Percentiles rank a stretch among this genome's conserved stretches.
Conservation (phyloP, 64 coral and sea anemone genomes). For the Montipora foliosa region DNA sequence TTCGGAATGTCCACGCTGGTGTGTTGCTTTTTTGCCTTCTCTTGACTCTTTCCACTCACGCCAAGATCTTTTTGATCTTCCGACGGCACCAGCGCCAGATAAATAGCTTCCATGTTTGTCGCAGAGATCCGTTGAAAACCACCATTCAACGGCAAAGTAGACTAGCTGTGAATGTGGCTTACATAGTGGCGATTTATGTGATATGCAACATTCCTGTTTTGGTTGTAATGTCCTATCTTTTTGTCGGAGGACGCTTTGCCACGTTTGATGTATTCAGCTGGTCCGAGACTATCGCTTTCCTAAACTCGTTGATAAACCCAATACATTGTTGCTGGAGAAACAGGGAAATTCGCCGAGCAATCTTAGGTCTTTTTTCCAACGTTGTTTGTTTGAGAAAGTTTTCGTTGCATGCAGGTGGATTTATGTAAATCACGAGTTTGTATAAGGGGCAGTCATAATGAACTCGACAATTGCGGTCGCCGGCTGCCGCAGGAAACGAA, state of each 20-base stretch:
- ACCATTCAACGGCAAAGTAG: slow-evolving; percentile 56
- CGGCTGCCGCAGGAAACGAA: not conserved
- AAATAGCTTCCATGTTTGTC: slow-evolving; percentile 51
- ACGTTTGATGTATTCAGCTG: slow-evolving; percentile 77
- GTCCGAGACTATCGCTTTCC: slow-evolving; percentile 81
- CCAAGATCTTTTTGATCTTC: slow-evolving; percentile 70
- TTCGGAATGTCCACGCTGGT: slow-evolving; percentile 54
- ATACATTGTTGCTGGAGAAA: slow-evolving; percentile 84
- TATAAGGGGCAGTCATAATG: not conserved
- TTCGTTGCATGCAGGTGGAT: not conserved
- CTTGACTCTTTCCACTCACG: slow-evolving; percentile 32
- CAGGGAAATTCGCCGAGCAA: slow-evolving; percentile 25
- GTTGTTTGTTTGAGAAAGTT: slow-evolving; percentile 3
- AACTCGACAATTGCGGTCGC: not conserved
- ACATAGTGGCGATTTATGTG: slow-evolving; percentile 76
- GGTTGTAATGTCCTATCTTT: slow-evolving; percentile 25
- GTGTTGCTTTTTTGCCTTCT: slow-evolving; percentile 56
- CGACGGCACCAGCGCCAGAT: slow-evolving; percentile 78
- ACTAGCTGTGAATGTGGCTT: slow-evolving; percentile 76
- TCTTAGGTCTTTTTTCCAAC: not conserved
- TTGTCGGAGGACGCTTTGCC: slow-evolving; percentile 28
- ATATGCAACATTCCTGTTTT: slow-evolving; percentile 83
- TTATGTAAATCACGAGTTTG: not conserved
- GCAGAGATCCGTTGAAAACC: not conserved
- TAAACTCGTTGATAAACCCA: slow-evolving; percentile 74